Conservation (phyloP, 2,888 invertebrate genomes). For the Elysia crispata region DNA sequence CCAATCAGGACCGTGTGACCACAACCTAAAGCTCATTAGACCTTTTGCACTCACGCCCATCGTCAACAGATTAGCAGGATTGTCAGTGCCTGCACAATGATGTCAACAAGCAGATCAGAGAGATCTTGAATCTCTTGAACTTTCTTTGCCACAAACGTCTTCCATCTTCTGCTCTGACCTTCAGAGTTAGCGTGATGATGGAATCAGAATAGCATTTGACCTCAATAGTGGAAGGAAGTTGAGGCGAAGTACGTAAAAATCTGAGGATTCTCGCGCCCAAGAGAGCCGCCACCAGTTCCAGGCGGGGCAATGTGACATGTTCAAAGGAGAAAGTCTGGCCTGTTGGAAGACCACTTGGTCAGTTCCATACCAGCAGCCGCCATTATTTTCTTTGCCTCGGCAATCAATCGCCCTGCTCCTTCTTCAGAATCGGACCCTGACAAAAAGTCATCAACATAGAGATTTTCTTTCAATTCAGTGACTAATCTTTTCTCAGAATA, state of each 20-base stretch:
- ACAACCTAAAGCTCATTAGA: background rate
- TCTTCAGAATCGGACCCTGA: background rate
- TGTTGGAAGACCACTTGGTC: conserved; percentile 1
- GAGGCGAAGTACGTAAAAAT: background rate
- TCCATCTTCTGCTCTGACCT: background rate
- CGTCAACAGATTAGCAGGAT: background rate
- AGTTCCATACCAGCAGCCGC: background rate
- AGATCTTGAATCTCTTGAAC: background rate
- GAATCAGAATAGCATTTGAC: background rate
- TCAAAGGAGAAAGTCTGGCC: conserved; percentile 6
- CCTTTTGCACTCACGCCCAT: background rate
- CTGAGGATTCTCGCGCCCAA: background rate
- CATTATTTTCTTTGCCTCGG: background rate
- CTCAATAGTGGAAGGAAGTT: background rate
- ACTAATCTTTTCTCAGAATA: no score
- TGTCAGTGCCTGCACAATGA: background rate
- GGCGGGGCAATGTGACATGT: background rate
- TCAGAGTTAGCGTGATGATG: background rate
- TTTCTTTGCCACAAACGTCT: background rate
- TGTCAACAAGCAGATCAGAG: background rate
- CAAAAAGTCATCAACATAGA: background rate
- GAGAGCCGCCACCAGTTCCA: background rate
- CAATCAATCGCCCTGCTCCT: background rate
- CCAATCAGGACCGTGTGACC: no score
- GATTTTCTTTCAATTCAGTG: background rate